Base-by-base conservation (phyloP, 1,140 invertebrate genomes). In the Leptinotarsa defecta region DNA sequence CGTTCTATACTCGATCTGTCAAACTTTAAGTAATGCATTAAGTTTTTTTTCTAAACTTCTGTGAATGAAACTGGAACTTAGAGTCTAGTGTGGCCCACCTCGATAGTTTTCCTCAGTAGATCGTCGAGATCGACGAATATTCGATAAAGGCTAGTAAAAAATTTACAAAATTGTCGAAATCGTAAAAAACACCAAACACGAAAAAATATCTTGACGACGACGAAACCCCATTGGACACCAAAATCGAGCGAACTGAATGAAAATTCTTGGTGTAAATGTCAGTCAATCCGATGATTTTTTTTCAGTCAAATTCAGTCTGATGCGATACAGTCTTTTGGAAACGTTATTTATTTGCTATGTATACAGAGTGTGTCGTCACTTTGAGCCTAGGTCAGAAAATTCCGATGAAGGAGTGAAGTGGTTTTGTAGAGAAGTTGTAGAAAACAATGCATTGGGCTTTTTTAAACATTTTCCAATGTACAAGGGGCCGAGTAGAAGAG, bases 231-330 rank as follows among this genome's bases (percentile, higher is more conserved):
- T 69, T 79, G 71, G 71, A 81, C 78, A 80, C 79, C 78, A 77
- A 81, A 78, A 79, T 65, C 68, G 75, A 57, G 13, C n/a, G 52
- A 57, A 80, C 57, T 63, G 75, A 57, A 57, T 57, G 52, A 57
- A 80, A 81, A 77, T 57, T 57, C 67, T 74, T 81, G 79, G 79
- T 81, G 80, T 81, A 80, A 77, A 79, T 76, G 68, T 80, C 79
- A 81, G 79, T 82, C 81, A 74, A 81, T 75, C 80, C 75, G 76
- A 78, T 81, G 74, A 43, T 71, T 77, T 70, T 81, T 70, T 61
- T 79, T 81, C 80, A 80, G 80, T 80, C 80, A 76, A 78, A 75
- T 72, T 82, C 79, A 82, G 81, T 82, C 81, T 27, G n/a, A 48
- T 77, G 69, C 69, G 69, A 48, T 63, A 78, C 81, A 82, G 81